These are phyloP conservation scores for Amiota communis DNA, from an alignment of 2,888 invertebrate species.

Conservation along the genomic window DNA sequence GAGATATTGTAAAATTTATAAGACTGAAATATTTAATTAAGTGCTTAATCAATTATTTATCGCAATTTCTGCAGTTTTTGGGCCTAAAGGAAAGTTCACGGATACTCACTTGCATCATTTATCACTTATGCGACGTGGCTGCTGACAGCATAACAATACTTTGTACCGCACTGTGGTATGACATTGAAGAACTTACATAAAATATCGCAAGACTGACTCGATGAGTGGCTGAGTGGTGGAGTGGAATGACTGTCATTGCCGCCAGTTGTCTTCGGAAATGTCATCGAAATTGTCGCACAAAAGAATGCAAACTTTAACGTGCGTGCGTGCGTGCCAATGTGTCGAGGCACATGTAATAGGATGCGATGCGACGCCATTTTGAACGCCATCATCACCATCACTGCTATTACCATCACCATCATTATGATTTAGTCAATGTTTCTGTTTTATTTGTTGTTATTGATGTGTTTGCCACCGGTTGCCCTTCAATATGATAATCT, in stretches of 20 bases:
- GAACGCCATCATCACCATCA: not conserved
- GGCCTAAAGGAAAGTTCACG: conserved; percentile 15
- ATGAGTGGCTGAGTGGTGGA: too few species aligned
- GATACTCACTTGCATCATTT: conserved; percentile 49
- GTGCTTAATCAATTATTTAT: conserved; percentile 21
- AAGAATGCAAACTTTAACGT: not conserved
- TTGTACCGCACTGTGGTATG: not conserved
- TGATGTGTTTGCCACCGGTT: conserved; percentile 1
- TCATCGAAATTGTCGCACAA: not conserved
- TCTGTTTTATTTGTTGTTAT: conserved; percentile 2
- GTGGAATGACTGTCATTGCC: too few species aligned
- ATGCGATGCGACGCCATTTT: conserved; percentile 6
- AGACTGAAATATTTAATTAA: conserved; percentile 25
- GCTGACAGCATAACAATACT: conserved; percentile 12
- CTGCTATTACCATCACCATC: not conserved
- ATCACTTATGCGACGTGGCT: conserved; percentile 50
- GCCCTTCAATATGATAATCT: not conserved
- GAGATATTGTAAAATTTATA: conserved; percentile 2
- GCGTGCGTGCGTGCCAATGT: not conserved
- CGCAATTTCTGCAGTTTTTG: conserved; percentile 6
- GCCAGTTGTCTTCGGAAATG: not conserved
- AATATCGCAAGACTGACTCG: conserved; percentile 14
- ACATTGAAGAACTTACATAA: not conserved
- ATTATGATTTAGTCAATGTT: not conserved
- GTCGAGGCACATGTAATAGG: conserved; percentile 2